Percentiles rank a stretch among this genome's conserved stretches.
These are phyloP conservation scores for Cheiracanthium punctorium DNA, from an alignment of 2,888 invertebrate genomes.

Conservation along the genomic window DNA sequence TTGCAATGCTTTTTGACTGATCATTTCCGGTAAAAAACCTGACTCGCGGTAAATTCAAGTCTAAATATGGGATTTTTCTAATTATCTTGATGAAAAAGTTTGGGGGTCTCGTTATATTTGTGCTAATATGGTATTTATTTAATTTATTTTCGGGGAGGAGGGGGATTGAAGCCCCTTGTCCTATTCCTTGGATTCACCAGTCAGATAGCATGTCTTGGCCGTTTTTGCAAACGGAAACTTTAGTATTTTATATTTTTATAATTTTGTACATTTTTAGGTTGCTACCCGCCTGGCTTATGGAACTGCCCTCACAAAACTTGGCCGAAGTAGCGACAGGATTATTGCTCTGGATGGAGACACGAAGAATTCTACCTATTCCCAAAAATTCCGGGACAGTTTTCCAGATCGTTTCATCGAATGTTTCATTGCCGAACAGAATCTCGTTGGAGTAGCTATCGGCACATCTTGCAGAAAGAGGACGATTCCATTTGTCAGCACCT, in stretches of 20 bases:
- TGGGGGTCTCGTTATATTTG: too few relatives aligned
- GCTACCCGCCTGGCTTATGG: constrained; percentile 97
- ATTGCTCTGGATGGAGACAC: constrained; percentile 98
- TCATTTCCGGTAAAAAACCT: too few relatives aligned
- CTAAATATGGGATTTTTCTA: too few relatives aligned
- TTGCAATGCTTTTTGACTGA: too few relatives aligned
- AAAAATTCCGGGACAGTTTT: constrained; percentile 85
- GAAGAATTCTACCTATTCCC: constrained; percentile 99
- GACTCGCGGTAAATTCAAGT: too few relatives aligned
- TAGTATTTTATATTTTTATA: not conserved
- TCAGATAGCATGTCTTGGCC: too few relatives aligned
- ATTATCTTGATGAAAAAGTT: too few relatives aligned
- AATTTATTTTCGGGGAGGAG: too few relatives aligned
- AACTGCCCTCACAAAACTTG: constrained; percentile 91
- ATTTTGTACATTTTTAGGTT: constrained; percentile 78
- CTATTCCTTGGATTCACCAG: too few relatives aligned
- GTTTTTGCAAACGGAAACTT: too few relatives aligned
- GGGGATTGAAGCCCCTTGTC: too few relatives aligned
- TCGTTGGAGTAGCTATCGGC: constrained; percentile 96
- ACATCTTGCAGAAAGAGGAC: constrained; percentile 93
- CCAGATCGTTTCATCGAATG: constrained; percentile 93
- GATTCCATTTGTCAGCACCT: constrained; percentile 96
- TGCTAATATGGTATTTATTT: too few relatives aligned
- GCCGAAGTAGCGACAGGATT: constrained; percentile 82
- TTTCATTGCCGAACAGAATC: constrained; percentile 99